Conservation (phyloP, 2,888 invertebrate genomes). For the Dioctria linearis region DNA sequence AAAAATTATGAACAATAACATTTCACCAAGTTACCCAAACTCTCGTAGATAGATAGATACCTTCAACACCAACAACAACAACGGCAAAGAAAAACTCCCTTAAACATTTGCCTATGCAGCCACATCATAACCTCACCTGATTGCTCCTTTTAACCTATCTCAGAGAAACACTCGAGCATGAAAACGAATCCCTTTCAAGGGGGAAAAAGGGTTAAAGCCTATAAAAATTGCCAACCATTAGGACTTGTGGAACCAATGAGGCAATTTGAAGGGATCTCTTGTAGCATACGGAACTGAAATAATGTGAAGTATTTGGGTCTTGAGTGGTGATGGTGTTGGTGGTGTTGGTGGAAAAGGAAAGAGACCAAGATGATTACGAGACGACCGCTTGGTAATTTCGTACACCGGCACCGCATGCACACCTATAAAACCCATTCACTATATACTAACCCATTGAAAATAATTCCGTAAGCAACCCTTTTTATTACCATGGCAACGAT, state of each 20-base stretch:
- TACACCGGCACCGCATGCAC: background rate
- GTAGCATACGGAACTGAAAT: background rate
- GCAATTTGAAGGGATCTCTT: constrained; percentile 45
- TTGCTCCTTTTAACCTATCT: constrained; percentile 24
- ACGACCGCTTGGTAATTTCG: constrained; percentile 12
- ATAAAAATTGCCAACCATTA: constrained; percentile 21
- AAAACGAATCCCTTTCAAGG: constrained; percentile 17
- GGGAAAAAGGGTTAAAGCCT: constrained; percentile 25
- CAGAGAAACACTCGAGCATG: background rate
- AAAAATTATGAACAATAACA: too few species aligned
- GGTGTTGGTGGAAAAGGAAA: background rate
- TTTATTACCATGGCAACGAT: constrained; percentile 48
- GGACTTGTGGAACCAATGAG: constrained; percentile 41
- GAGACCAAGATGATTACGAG: constrained; percentile 10
- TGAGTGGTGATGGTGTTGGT: background rate
- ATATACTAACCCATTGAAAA: constrained; percentile 12
- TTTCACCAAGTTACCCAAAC: too few species aligned
- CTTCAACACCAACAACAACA: too few species aligned
- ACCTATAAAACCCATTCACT: background rate
- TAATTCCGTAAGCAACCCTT: constrained; percentile 40
- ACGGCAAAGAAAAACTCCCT: too few species aligned
- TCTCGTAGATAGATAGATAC: too few species aligned
- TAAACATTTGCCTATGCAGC: background rate
- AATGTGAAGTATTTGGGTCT: background rate
- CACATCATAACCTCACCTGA: background rate